phyloP scores from a whole-genome alignment of 2,797 vertebrate species.

The Lepilemur septentrionalis region DNA sequence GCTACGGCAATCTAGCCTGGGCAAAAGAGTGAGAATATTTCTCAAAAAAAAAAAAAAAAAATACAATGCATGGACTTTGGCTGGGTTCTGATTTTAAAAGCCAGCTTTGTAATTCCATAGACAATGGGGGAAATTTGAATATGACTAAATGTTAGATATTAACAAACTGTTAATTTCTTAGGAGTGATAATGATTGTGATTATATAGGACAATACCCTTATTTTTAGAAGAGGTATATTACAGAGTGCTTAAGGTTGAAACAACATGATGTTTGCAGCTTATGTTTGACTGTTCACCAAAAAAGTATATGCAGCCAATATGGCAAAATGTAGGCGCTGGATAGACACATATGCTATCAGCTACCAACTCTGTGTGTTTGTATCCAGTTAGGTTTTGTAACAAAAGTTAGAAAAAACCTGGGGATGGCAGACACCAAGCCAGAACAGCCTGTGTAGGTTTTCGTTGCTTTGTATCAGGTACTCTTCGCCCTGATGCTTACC shows the following conservation, averaged over 20 bases:
- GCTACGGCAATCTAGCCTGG: too few species aligned
- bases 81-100: neutral
- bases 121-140: neutral
- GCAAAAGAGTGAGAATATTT: too few species aligned
- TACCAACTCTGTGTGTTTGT: neutral
- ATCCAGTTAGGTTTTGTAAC: neutral
- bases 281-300: neutral
- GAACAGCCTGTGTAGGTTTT: fast-evolving
- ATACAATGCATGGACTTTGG: neutral
- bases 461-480: neutral
- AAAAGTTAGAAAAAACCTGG: neutral
- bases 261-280: too few species aligned
- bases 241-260: neutral
- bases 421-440: neutral
- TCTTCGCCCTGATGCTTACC: fast-evolving
- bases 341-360: fast-evolving
- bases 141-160: neutral
- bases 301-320: neutral
- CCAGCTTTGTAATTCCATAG: neutral
- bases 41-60: too few species aligned
- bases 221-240: neutral
- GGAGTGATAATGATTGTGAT: neutral
- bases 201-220: neutral
- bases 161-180: neutral
- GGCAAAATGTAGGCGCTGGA: neutral